Evolutionary conservation across 2,797 vertebrate species (phyloP).

Genomic region (Acanthurus tractus): DNA sequence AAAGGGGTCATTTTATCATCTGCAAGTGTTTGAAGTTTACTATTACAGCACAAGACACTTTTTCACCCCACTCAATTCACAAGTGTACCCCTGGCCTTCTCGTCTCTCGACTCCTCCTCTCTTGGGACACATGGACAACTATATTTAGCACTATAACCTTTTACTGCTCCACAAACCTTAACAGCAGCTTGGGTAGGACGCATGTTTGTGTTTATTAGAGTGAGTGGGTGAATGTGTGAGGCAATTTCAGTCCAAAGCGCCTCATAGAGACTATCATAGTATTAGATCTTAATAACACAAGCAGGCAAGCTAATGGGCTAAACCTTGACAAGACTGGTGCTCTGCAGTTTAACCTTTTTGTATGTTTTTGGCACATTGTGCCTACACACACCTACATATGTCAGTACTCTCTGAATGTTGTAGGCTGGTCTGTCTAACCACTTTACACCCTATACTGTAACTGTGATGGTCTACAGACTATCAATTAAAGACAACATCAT

Average conservation of each 20-base stretch:
- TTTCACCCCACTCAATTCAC: background rate
- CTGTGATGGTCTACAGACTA: background rate
- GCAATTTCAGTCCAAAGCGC: slow-evolving; percentile 1
- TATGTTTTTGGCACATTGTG: background rate
- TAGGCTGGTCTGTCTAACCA: slow-evolving; percentile 14
- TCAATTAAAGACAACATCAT: background rate
- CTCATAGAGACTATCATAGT: background rate
- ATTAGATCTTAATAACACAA: background rate
- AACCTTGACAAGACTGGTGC: background rate
- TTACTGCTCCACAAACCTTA: slow-evolving; percentile 63
- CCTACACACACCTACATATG: slow-evolving; percentile 30
- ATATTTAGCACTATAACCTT: slow-evolving; percentile 82
- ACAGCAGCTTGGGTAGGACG: slow-evolving; percentile 35
- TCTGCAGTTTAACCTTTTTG: background rate
- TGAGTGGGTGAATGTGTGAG: slow-evolving; percentile 1
- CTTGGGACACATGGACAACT: slow-evolving; percentile 67
- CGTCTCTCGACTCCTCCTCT: slow-evolving; percentile 53
- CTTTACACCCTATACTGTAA: slow-evolving; percentile 10
- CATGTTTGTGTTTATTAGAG: slow-evolving; percentile 12
- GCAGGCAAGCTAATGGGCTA: background rate
- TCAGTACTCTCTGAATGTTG: background rate
- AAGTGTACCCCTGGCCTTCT: slow-evolving; percentile 52
- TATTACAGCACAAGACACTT: background rate
- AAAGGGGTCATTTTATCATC: background rate
- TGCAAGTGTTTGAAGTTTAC: background rate